Conservation (phyloP, 2,797 vertebrate genomes). For the Brotula barbata region DNA sequence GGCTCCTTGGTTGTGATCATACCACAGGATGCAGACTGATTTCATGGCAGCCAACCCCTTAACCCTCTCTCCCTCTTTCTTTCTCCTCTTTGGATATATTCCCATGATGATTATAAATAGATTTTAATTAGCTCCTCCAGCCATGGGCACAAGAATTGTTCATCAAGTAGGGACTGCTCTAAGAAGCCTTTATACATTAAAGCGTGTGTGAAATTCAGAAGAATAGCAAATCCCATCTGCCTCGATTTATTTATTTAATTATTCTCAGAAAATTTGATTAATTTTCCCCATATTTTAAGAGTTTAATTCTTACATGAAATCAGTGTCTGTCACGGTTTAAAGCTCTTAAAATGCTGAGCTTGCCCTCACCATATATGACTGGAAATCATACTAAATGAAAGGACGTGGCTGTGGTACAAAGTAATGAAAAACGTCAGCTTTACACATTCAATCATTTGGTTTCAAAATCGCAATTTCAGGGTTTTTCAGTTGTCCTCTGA, state of each 20-base stretch:
- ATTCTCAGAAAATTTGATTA: conserved; percentile 36
- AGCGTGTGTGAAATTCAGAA: conserved; percentile 57
- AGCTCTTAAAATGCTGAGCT: conserved; percentile 28
- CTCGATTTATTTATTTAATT: conserved; percentile 42
- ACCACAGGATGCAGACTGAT: conserved; percentile 7
- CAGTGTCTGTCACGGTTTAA: conserved; percentile 41
- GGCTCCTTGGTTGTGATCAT: neutral
- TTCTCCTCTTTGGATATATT: conserved; percentile 66
- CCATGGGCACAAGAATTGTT: conserved; percentile 73
- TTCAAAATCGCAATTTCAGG: too few relatives aligned
- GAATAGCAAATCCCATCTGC: conserved; percentile 58
- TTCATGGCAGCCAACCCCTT: conserved; percentile 25
- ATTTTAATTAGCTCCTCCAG: conserved; percentile 78
- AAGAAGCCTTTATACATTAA: conserved; percentile 61
- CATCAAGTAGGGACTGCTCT: conserved; percentile 65
- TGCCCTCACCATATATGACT: conserved; percentile 13
- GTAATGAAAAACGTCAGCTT: conserved; percentile 7
- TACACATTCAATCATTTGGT: neutral
- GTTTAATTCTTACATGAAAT: conserved; percentile 50
- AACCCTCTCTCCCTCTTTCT: conserved; percentile 25
- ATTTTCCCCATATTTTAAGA: conserved; percentile 53
- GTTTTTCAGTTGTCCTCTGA: neutral
- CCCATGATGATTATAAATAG: conserved; percentile 79
- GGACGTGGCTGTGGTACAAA: conserved; percentile 1
- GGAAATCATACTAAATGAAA: conserved; percentile 25